Percentiles rank a stretch among this genome's conserved stretches.
Conservation (phyloP, 2,888 invertebrate species). For the Bellardia bayeri region DNA sequence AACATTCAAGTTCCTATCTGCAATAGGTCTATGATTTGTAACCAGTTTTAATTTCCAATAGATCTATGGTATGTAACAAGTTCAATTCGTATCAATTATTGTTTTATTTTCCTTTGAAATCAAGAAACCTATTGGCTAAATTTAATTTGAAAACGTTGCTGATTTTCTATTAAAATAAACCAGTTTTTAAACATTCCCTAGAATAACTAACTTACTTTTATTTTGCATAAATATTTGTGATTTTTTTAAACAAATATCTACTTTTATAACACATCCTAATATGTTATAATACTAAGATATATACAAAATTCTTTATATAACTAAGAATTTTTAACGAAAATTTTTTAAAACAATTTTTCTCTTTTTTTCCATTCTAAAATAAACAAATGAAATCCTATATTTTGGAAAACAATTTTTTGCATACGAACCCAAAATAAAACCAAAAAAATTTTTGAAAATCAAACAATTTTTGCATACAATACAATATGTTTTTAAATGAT, state of each 20-base stretch:
- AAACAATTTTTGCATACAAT: conserved; percentile 30
- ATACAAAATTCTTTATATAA: conserved; percentile 25
- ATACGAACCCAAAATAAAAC: not conserved
- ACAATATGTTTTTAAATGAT: conserved; percentile 33
- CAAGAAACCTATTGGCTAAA: too few species aligned
- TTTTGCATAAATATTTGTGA: conserved; percentile 35
- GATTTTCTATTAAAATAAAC: conserved; percentile 2
- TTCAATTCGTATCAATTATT: not conserved
- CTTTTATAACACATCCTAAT: not conserved
- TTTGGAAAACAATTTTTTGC: conserved; percentile 51
- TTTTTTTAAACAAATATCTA: conserved; percentile 10
- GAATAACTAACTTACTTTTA: not conserved
- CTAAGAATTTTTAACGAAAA: conserved; percentile 31
- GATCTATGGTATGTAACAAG: not conserved
- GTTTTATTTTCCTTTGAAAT: too few species aligned
- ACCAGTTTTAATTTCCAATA: too few species aligned
- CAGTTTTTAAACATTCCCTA: not conserved
- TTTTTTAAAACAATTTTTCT: conserved; percentile 25
- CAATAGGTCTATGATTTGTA: too few species aligned
- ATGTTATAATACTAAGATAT: not conserved
- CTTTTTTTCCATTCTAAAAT: conserved; percentile 32
- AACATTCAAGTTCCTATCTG: too few species aligned
- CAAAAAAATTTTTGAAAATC: not conserved
- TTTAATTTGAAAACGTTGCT: conserved; percentile 11
- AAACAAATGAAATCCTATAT: not conserved